These are phyloP conservation scores for Automeris io DNA, from an alignment of 2,888 invertebrate species.

Conservation along the genomic window DNA sequence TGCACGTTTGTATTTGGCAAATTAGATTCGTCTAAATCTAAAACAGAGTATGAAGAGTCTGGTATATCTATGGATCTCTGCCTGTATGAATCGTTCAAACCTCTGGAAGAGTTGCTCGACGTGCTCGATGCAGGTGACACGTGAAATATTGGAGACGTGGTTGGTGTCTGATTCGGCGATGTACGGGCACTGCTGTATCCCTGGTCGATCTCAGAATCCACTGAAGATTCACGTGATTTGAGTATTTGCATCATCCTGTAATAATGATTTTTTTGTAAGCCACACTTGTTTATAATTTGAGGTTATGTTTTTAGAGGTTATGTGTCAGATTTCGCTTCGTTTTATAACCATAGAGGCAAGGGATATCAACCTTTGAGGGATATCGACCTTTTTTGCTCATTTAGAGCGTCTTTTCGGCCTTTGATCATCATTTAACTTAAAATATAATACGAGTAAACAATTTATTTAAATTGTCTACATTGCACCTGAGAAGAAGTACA, in stretches of 20 bases:
- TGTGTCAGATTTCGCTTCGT: slow-evolving; percentile 55
- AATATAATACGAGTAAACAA: too few relatives aligned
- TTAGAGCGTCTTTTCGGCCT: slow-evolving; percentile 41
- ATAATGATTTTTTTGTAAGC: too few relatives aligned
- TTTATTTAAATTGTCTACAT: too few relatives aligned
- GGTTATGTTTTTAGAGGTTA: neutral
- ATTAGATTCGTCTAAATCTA: slow-evolving; percentile 40
- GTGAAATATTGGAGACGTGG: slow-evolving; percentile 46
- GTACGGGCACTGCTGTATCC: slow-evolving; percentile 61
- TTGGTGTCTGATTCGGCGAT: slow-evolving; percentile 53
- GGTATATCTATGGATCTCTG: slow-evolving; percentile 28
- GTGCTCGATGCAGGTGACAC: slow-evolving; percentile 45
- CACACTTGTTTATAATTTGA: neutral
- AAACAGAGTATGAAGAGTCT: slow-evolving; percentile 31
- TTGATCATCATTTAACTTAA: slow-evolving; percentile 48
- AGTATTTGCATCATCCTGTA: slow-evolving; percentile 67
- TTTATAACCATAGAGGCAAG: slow-evolving; percentile 49
- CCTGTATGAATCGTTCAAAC: slow-evolving; percentile 37
- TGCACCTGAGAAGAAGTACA: too few relatives aligned
- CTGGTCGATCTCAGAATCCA: slow-evolving; percentile 51
- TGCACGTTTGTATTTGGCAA: slow-evolving; percentile 26
- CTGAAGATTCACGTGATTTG: slow-evolving; percentile 44
- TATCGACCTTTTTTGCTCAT: slow-evolving; percentile 51
- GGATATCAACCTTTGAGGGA: slow-evolving; percentile 53
- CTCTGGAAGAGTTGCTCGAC: slow-evolving; percentile 39